A percentile compares a stretch with the other conserved stretches of the same genome.
phyloP scores from a whole-genome alignment of 2,888 invertebrate species.

The Eristalis pertinax region DNA sequence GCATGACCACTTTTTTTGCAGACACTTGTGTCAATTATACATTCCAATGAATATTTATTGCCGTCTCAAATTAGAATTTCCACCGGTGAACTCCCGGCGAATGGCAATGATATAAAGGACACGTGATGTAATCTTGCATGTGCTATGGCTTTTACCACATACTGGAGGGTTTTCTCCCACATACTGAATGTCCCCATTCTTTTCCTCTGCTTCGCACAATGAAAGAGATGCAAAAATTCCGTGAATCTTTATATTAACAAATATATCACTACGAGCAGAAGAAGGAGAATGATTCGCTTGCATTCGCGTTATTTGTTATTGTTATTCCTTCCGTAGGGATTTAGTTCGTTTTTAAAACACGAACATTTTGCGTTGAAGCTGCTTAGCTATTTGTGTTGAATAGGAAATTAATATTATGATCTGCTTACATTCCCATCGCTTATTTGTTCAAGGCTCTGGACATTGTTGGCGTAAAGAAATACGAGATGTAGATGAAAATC shows the following conservation, averaged over 20 bases:
- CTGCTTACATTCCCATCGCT: not conserved
- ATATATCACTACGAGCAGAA: slow-evolving; percentile 53
- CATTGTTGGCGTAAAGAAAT: slow-evolving; percentile 4
- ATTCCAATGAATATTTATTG: slow-evolving; percentile 71
- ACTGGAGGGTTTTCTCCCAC: no score
- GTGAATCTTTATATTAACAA: slow-evolving; percentile 57
- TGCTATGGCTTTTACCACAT: not conserved
- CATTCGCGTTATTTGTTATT: not conserved
- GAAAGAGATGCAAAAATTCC: slow-evolving; percentile 43
- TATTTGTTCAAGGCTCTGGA: not conserved
- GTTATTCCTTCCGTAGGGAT: not conserved
- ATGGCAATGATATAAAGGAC: slow-evolving; percentile 39
- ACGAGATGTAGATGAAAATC: not conserved
- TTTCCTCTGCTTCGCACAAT: not conserved
- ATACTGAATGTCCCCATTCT: no score
- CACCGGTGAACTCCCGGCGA: slow-evolving; percentile 1
- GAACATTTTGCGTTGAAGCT: not conserved
- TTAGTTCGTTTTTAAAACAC: not conserved
- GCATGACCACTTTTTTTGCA: slow-evolving; percentile 47
- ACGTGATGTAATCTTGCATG: slow-evolving; percentile 53
- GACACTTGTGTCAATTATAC: slow-evolving; percentile 66
- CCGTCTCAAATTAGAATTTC: slow-evolving; percentile 61
- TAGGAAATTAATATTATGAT: not conserved
- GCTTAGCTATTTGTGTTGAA: not conserved
- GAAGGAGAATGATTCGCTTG: slow-evolving; percentile 23